Conservation (phyloP, 2,888 invertebrate species). For the Aspidiotus destructor region DNA sequence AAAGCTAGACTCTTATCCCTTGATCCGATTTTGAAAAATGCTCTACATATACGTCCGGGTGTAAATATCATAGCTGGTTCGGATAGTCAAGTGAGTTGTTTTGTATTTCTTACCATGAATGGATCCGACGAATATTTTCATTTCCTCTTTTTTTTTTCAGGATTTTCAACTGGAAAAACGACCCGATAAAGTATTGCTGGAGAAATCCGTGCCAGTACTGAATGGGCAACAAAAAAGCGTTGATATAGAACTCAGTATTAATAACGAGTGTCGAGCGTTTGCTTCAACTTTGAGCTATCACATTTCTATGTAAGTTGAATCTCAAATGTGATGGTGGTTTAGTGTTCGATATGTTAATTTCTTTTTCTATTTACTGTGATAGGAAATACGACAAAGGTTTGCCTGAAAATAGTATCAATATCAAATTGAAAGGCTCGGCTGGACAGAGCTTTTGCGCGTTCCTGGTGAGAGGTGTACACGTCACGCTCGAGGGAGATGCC, state of each 20-base stretch:
- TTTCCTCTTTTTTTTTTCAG: conserved; percentile 42
- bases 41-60: conserved; percentile 77
- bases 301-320: conserved; percentile 69
- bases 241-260: conserved; percentile 66
- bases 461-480: conserved; percentile 76
- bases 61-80: conserved; percentile 85
- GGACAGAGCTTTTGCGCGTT: conserved; percentile 99
- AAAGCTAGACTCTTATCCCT: conserved; percentile 83
- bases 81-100: conserved; percentile 52
- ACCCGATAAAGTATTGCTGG: conserved; percentile 66
- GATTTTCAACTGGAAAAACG: conserved; percentile 81
- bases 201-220: conserved; percentile 61
- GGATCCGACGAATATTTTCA: neutral
- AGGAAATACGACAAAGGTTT: conserved; percentile 82
- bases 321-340: neutral
- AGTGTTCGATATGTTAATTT: neutral
- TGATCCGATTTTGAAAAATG: conserved; percentile 75
- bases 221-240: conserved; percentile 59
- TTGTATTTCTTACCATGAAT: neutral
- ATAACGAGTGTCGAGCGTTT: conserved; percentile 87
- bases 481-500: conserved; percentile 89
- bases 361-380: neutral
- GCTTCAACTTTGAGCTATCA: conserved; percentile 88
- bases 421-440: conserved; percentile 80
- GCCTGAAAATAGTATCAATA: conserved; percentile 69